These are phyloP conservation scores for Agrochola circellaris DNA, from an alignment of 2,888 invertebrate genomes.

Conservation along the genomic window DNA sequence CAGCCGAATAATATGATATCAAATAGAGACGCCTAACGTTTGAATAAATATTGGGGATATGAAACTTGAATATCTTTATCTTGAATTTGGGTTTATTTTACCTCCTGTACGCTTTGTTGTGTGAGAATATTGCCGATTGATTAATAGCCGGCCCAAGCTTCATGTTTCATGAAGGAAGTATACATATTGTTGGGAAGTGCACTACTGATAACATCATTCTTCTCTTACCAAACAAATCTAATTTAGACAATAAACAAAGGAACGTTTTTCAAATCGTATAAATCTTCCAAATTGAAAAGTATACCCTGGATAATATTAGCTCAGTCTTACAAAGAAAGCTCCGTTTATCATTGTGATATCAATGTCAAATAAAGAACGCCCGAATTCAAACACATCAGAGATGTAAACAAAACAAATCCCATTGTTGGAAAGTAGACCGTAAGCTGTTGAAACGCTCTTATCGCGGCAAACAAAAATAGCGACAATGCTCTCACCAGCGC, in stretches of 20 bases:
- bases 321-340: conserved; percentile 25
- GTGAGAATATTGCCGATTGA: conserved; percentile 62
- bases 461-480: conserved; percentile 70
- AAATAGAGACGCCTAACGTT: conserved; percentile 80
- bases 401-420: conserved; percentile 69
- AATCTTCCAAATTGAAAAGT: conserved; percentile 9
- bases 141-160: conserved; percentile 44
- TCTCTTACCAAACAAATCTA: background rate
- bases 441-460: conserved; percentile 74
- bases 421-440: conserved; percentile 68
- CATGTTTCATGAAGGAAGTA: conserved; percentile 22
- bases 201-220: conserved; percentile 1
- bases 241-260: background rate
- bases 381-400: conserved; percentile 69
- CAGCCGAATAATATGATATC: conserved; percentile 85
- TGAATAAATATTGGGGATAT: conserved; percentile 83
- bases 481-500: conserved; percentile 66
- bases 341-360: conserved; percentile 44
- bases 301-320: background rate
- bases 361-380: conserved; percentile 62
- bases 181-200: conserved; percentile 15
- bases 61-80: conserved; percentile 73
- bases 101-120: conserved; percentile 58
- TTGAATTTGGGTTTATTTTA: conserved; percentile 64
- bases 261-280: background rate